Conservation (phyloP, 1,140 invertebrate species). For the Dermatophagoides farinae region DNA sequence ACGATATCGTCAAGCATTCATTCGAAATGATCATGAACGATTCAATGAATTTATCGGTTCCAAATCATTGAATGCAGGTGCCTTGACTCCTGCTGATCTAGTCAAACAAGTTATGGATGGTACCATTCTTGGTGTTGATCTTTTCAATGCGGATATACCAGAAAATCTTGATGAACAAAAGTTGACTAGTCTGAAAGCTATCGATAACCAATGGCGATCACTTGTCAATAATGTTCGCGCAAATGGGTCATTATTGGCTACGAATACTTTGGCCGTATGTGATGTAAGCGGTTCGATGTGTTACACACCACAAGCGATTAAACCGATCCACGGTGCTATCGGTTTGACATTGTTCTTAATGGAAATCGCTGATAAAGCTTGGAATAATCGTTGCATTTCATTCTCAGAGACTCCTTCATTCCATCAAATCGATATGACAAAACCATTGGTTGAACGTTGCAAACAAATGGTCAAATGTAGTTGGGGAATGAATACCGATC, state of each 20-base stretch:
- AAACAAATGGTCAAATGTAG: background rate
- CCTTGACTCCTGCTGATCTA: constrained; percentile 1
- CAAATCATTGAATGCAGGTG: background rate
- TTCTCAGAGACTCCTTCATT: background rate
- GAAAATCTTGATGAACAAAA: background rate
- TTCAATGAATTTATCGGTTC: background rate
- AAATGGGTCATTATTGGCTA: background rate
- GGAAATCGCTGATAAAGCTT: background rate
- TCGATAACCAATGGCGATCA: constrained; percentile 3
- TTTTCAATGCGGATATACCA: background rate
- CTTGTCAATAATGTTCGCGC: background rate
- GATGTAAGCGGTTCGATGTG: constrained; percentile 12
- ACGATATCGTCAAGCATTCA: background rate
- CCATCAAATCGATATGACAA: background rate
- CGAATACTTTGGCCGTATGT: background rate
- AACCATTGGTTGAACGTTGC: background rate
- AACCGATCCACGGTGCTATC: background rate
- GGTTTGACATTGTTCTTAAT: constrained; percentile 1
- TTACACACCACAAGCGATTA: background rate
- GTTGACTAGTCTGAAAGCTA: background rate
- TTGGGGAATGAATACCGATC: background rate
- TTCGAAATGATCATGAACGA: background rate
- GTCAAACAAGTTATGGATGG: background rate
- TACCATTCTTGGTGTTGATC: background rate
- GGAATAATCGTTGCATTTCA: background rate